Evolutionary conservation across 2,888 invertebrate genomes (phyloP).

Genomic region (Papilio elwesi): DNA sequence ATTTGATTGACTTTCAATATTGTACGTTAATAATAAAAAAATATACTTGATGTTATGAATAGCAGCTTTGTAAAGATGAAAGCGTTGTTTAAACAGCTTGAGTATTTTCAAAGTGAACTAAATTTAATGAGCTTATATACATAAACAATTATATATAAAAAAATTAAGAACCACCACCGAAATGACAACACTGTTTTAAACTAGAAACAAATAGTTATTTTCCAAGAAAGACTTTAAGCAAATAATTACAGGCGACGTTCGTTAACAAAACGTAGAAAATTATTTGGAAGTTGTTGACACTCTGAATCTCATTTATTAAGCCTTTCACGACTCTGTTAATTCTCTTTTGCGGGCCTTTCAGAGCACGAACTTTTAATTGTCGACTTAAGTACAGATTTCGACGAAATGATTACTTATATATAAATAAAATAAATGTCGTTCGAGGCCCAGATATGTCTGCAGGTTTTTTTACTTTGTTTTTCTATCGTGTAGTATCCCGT

Average conservation of each 20-base stretch:
- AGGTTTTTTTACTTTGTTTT: neutral
- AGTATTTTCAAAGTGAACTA: too few relatives aligned
- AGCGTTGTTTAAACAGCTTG: too few relatives aligned
- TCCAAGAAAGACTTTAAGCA: constrained; percentile 11
- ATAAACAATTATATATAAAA: too few relatives aligned
- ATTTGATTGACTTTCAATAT: too few relatives aligned
- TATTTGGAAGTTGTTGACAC: constrained; percentile 38
- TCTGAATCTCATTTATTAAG: constrained; percentile 37
- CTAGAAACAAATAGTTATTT: constrained; percentile 10
- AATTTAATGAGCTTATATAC: too few relatives aligned
- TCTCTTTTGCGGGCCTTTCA: constrained; percentile 29
- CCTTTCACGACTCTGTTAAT: constrained; percentile 37
- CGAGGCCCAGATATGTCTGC: neutral
- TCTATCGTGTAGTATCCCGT: neutral
- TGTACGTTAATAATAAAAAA: too few relatives aligned
- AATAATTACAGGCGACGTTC: constrained; percentile 28
- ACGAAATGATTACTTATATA: constrained; percentile 1
- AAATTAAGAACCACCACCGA: neutral
- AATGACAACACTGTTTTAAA: neutral
- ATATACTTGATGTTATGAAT: too few relatives aligned
- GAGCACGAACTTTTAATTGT: constrained; percentile 37
- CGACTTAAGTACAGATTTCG: constrained; percentile 17
- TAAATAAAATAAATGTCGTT: constrained; percentile 1
- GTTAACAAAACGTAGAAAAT: constrained; percentile 37
- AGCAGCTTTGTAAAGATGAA: too few relatives aligned